A percentile compares a stretch with the other conserved stretches of the same genome.
phyloP scores from a whole-genome alignment of 2,888 invertebrate genomes.

The Pimpla rufipes region DNA sequence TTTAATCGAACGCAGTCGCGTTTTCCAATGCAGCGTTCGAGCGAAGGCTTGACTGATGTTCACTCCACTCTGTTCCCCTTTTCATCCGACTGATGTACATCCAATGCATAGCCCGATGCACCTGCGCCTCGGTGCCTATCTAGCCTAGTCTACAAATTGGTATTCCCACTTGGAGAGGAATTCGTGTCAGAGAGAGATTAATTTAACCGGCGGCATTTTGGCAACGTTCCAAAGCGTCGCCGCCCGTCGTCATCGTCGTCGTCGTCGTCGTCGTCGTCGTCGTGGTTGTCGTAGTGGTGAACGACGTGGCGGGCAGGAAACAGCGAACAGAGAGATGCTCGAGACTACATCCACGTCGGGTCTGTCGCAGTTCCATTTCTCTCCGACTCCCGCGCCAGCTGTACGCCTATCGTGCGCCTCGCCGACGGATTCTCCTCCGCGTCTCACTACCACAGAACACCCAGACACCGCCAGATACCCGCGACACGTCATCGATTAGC shows the following conservation, averaged over 20 bases:
- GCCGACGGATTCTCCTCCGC: slow-evolving; percentile 25
- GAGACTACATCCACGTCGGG: slow-evolving; percentile 44
- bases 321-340: slow-evolving; percentile 39
- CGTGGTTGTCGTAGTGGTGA: slow-evolving; percentile 23
- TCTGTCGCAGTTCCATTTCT: slow-evolving; percentile 37
- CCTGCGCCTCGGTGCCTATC: slow-evolving; percentile 60
- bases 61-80: slow-evolving; percentile 32
- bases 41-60: slow-evolving; percentile 36
- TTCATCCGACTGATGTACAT: slow-evolving; percentile 42
- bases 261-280: slow-evolving; percentile 60
- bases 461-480: slow-evolving; percentile 25
- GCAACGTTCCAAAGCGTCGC: slow-evolving; percentile 75
- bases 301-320: slow-evolving; percentile 42
- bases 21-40: slow-evolving; percentile 38
- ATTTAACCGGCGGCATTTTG: slow-evolving; percentile 81
- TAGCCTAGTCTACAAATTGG: slow-evolving; percentile 77
- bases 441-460: background rate
- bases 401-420: slow-evolving; percentile 44
- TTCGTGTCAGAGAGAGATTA: slow-evolving; percentile 83
- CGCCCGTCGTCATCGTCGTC: slow-evolving; percentile 66
- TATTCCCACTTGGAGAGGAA: slow-evolving; percentile 81
- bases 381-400: slow-evolving; percentile 21
- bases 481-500: slow-evolving; percentile 63
- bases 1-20: slow-evolving; percentile 45
- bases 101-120: slow-evolving; percentile 35